Base-by-base conservation (phyloP, 2,888 invertebrate genomes). In the Eilema sororculum region DNA sequence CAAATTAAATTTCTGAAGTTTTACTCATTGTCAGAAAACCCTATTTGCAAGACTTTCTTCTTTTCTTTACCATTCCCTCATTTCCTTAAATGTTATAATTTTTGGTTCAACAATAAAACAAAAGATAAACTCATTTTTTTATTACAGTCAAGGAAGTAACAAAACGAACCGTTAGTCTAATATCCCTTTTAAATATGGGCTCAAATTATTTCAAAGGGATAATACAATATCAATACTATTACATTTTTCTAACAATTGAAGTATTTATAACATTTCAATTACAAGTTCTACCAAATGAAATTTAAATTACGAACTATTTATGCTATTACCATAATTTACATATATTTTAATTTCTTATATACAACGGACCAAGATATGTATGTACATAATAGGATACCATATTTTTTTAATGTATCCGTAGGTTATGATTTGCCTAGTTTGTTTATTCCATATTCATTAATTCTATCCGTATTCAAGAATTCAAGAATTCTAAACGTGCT, bases 181-280 rank as follows among this genome's bases (percentile, higher is more conserved):
- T 94, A 95, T 94, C 94, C 95, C 95, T 92, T 93, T 93, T 87
- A 93, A 95, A 95, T 94, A 94, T 91, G 95, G 95, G 94, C 95
- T 95, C 94, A 93, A 89, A 91, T 92, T 94, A 94, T 93, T 94
- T 93, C 77, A 93, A 95, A 94, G 94, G 95, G 94, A 94, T 94
- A n/a, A 94, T 82, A 78, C 68, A 76, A 71, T 90, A 78, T 82
- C 65, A 83, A 87, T 85, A 79, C 72, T 84, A 85, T 77, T 58
- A 69, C 69, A 69, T 61, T 76, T 78, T 82, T 77, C 81, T 84
- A 80, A 76, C 71, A 73, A 81, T 69, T 69, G 72, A 73, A 72
- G 67, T 59, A 73, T 70, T 52, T 59, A 71, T 72, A 78, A 73
- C 69, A 72, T 66, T 72, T 72, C 77, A 79, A 63, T 25, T 78